Evolutionary conservation across 2,888 invertebrate species (phyloP), one percentile per base, ranked within the genome.

Genomic region (Dioctria linearis): DNA sequence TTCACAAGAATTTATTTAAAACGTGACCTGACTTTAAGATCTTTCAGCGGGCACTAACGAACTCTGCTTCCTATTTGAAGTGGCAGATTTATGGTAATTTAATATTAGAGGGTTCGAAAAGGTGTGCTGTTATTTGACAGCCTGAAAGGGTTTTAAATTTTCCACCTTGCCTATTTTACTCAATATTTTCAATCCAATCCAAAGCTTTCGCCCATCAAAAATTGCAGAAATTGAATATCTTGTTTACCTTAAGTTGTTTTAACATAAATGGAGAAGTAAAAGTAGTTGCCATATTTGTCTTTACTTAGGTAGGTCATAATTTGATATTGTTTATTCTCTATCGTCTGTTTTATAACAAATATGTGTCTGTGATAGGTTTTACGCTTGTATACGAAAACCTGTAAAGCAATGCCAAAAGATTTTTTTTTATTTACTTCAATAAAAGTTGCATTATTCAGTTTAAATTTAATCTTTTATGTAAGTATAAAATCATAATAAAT

Each of bases 51-150:
- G 71, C 57, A 49, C 63, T 75, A 81, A 81, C 73, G 79, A 79
- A 81, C 79, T 59, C 73, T 42, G 75, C 66, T 81, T 81, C 78
- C 75, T 66, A 81, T 81, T 73, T 81, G 66, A 54, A 73, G 73
- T 66, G 75, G 79, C 73, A 79, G 81, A 81, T 81, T 81, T 81
- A 81, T 81, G 81, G 69, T 79, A 81, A 81, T 81, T 59, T 79
- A 75, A 81, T 73, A 73, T 73, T 42, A 40, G 57, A 57, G 9
- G 73, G 73, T 57, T 73, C 73, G 73, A 73, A 73, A 73, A 57
- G 73, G 73, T 73, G 73, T n/a, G 9, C 54, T 57, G 57, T 73
- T 73, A 73, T 73, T 73, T 57, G 73, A 57, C 73, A 57, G 57
- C 57, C 73, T 57, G 57, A 73, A 73, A 73, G 73, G 73, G 73